Evolutionary conservation across 2,797 vertebrate genomes (phyloP).

Genomic region (Chromis chromis): DNA sequence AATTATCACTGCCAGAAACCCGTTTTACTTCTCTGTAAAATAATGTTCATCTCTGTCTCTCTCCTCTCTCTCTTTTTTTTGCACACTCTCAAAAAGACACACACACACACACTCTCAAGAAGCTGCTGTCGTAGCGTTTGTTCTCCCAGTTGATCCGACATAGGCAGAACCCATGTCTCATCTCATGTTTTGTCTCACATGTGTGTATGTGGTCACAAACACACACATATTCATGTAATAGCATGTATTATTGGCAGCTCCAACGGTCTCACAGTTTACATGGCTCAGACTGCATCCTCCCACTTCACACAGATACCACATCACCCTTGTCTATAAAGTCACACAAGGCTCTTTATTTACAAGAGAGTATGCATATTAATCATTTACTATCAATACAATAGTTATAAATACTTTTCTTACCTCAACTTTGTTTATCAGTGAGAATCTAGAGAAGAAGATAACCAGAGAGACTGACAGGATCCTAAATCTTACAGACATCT

Average conservation of each 20-base stretch:
- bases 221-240: conserved; percentile 50
- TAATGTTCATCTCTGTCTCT: conserved; percentile 4
- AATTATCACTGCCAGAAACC: conserved; percentile 19
- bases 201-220: conserved; percentile 56
- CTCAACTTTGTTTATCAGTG: not conserved
- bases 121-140: conserved; percentile 74
- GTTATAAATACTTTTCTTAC: not conserved
- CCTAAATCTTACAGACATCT: not conserved
- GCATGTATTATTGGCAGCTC: conserved; percentile 64
- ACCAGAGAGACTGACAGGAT: not conserved
- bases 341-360: not conserved
- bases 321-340: conserved; percentile 9
- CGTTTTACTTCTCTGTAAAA: conserved; percentile 30
- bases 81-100: conserved; percentile 19
- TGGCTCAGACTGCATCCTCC: conserved; percentile 37
- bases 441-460: not conserved
- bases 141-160: conserved; percentile 80
- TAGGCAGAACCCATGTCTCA: conserved; percentile 78
- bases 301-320: conserved; percentile 28
- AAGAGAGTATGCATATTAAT: not conserved
- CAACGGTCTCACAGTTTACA: conserved; percentile 39
- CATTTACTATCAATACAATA: not conserved
- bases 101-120: conserved; percentile 46
- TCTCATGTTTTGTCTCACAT: conserved; percentile 65
- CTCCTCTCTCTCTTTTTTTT: not conserved